Base-by-base conservation (phyloP, 2,888 invertebrate genomes). In the Drosophila greeni region DNA sequence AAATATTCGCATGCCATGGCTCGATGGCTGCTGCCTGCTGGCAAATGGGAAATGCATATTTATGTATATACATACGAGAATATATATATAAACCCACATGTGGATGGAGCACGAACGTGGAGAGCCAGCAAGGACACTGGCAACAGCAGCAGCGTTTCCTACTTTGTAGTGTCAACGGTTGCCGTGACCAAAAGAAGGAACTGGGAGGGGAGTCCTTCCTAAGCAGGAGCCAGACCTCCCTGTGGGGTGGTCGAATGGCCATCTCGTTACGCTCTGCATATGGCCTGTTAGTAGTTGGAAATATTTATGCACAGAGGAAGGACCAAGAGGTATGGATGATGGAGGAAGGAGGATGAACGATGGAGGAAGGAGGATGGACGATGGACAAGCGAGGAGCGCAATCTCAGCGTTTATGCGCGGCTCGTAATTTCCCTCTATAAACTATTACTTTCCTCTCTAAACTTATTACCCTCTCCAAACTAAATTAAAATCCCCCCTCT, bases 101-200 rank as follows among this genome's bases (percentile, higher is more conserved):
- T 29, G 11, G n/a, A n/a, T 26, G 12, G 8, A 23, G 6, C 37
- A 48, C 54, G 51, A 33, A 54, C 42, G 37, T 45, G 18, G 14
- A 57, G 43, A 57, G 43, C 55, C 45, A 47, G 45, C 45, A 75
- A 74, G 74, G 72, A 76, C 67, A 71, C 60, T 56, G 61, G 34
- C 54, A 37, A 36, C 29, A 12, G 45, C 48, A 62, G 51, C 66
- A 61, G 34, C 56, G 58, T 48, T 66, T 71, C 62, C 76, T 76
- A 71, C 79, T 79, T 76, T 76, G 70, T 64, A 67, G 74, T 78
- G 74, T 79, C 82, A 76, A 82, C 79, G 82, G 76, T 78, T 74
- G 73, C 73, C 67, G 61, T 58, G 55, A 66, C 57, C 61, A 16
- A 34, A 26, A 43, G 14, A 16, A 9, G 4, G 14, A 16, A 20